Evolutionary conservation across 35 echinoderm and acorn worm species (phyloP), one percentile per base, ranked within the genome.

Genomic region (Acanthaster planci): DNA sequence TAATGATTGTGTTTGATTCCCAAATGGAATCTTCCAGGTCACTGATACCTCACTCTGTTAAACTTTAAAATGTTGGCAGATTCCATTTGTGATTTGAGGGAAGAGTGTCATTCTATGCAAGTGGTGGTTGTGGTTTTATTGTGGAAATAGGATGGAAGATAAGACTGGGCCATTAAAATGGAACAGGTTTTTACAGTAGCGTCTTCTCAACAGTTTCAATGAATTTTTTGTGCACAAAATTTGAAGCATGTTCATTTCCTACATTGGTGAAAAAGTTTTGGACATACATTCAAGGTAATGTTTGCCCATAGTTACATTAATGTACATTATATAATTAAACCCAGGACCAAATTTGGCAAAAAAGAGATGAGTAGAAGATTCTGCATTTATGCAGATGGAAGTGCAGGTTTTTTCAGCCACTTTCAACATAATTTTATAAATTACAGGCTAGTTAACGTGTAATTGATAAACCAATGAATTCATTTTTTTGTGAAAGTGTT

Each of bases 1-100:
- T 72, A 26, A 72, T 14, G 19, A 72, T 12, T 31, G 9, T 67
- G 9, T 47, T 47, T 22, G 22, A 12, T 31, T 21, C 23, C 26
- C 64, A 72, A 72, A 72, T 72, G 64, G 23, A 72, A 72, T 72
- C 64, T 72, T 10, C 18, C 34, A 31, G 30, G 10, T 34, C 34
- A 26, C 14, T 29, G 64, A 72, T 72, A 72, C 64, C 64, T 72
- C 64, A 72, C 64, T 72, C 64, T 72, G 18, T 72, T 31, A 72
- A 72, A 72, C 64, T 31, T 26, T 59, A 36, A 72, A 31, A 26
- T n/a, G 14, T 72, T 72, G 64, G 64, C 23, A 72, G 64, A 72
- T 72, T 72, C 64, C 34, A 72, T 72, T 72, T 72, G 64, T 72
- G 64, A 72, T 29, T 34, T 26, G 34, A 34, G 64, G 23, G 14